These are phyloP conservation scores for Syngnathus acus DNA, from an alignment of 2,797 vertebrate species.

Conservation along the genomic window DNA sequence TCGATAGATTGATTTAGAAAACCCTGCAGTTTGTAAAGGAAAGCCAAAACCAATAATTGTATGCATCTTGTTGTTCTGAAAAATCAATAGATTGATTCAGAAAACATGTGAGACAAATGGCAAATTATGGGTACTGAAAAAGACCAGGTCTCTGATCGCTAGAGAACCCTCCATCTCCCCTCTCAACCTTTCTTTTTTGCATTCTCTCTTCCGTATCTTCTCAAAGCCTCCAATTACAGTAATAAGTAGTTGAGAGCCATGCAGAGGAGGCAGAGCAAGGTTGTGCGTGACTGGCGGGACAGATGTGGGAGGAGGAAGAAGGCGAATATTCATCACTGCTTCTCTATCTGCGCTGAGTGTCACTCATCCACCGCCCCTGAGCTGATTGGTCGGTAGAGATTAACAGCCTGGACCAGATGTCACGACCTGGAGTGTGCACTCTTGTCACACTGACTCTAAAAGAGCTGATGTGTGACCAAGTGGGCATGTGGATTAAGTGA, in stretches of 20 bases:
- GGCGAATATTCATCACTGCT: conserved; percentile 40
- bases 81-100: conserved; percentile 23
- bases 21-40: conserved; percentile 25
- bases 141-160: conserved; percentile 53
- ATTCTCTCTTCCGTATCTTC: conserved; percentile 46
- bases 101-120: conserved; percentile 6
- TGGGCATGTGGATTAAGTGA: conserved; percentile 39
- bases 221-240: conserved; percentile 72
- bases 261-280: conserved; percentile 36
- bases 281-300: conserved; percentile 49
- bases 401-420: conserved; percentile 52
- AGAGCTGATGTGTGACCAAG: conserved; percentile 33
- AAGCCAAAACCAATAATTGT: conserved; percentile 39
- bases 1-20: conserved; percentile 19
- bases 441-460: conserved; percentile 35
- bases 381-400: conserved; percentile 56
- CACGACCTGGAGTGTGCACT: conserved; percentile 29
- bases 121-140: conserved; percentile 21
- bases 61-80: conserved; percentile 36
- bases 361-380: conserved; percentile 42
- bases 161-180: conserved; percentile 17
- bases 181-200: conserved; percentile 10
- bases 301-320: conserved; percentile 22
- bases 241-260: conserved; percentile 67
- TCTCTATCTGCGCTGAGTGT: conserved; percentile 49